Conservation (phyloP, 2,113 vertebrate genomes). For the Protobothrops mucrosquamatus region DNA sequence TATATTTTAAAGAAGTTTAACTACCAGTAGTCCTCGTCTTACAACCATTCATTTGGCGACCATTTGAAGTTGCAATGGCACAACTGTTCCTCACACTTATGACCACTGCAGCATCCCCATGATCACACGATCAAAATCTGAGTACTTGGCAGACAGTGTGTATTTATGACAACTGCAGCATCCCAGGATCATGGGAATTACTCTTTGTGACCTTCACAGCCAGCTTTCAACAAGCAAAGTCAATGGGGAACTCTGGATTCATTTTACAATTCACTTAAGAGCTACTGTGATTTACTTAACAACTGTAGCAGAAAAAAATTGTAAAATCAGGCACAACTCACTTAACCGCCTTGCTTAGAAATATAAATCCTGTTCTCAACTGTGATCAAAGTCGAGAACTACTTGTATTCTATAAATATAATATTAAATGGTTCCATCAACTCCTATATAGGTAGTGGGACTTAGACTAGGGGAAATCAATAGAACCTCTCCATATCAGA, state of each 20-base stretch:
- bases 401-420: background rate
- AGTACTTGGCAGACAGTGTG: background rate
- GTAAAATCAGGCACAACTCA: background rate
- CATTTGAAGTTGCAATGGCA: background rate
- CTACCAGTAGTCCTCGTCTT: no score
- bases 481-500: background rate
- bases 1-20: background rate
- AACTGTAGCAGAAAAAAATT: background rate
- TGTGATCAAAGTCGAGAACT: no score
- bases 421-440: background rate
- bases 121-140: background rate
- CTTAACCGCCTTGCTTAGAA: no score
- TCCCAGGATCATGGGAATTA: background rate
- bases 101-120: background rate
- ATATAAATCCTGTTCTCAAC: no score
- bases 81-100: background rate
- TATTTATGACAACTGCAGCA: background rate
- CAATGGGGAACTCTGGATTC: background rate
- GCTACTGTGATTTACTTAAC: background rate
- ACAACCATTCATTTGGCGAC: background rate
- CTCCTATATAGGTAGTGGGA: background rate
- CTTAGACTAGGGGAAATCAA: background rate
- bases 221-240: background rate
- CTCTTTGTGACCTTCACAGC: background rate
- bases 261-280: background rate